Conservation (phyloP, 2,113 vertebrate species). For the Mobula hypostoma region DNA sequence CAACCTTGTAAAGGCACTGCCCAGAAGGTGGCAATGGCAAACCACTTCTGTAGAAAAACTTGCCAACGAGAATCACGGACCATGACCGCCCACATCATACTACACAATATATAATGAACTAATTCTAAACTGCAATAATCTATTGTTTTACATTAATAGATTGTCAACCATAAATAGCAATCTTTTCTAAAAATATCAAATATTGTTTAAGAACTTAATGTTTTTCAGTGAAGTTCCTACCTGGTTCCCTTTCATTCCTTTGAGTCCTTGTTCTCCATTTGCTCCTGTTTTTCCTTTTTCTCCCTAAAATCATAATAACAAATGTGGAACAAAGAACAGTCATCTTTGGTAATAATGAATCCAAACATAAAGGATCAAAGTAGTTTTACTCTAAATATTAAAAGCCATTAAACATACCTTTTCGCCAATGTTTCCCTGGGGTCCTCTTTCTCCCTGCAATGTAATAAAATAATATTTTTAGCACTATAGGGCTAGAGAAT, state of each 20-base stretch:
- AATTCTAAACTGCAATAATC: not conserved
- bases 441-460: constrained; percentile 66
- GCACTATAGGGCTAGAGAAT: not conserved
- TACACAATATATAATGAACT: no score
- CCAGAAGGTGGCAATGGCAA: no score
- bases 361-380: not conserved
- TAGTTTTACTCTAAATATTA: not conserved
- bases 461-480: not conserved
- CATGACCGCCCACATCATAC: no score
- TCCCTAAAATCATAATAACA: constrained; percentile 55
- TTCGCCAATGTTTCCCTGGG: constrained; percentile 66
- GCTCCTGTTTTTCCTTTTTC: constrained; percentile 59
- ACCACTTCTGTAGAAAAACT: no score
- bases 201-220: not conserved
- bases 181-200: not conserved
- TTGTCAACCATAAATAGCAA: not conserved
- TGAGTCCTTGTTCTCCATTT: constrained; percentile 60
- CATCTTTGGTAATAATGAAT: not conserved
- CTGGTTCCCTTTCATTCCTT: constrained; percentile 66
- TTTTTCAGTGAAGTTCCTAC: constrained; percentile 49
- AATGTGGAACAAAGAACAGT: not conserved
- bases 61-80: no score
- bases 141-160: not conserved
- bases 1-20: no score
- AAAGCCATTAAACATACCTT: constrained; percentile 53